A percentile compares a stretch with the other conserved stretches of the same genome.
These are phyloP conservation scores for Mus minutoides DNA, from an alignment of 2,797 vertebrate genomes.

Conservation along the genomic window DNA sequence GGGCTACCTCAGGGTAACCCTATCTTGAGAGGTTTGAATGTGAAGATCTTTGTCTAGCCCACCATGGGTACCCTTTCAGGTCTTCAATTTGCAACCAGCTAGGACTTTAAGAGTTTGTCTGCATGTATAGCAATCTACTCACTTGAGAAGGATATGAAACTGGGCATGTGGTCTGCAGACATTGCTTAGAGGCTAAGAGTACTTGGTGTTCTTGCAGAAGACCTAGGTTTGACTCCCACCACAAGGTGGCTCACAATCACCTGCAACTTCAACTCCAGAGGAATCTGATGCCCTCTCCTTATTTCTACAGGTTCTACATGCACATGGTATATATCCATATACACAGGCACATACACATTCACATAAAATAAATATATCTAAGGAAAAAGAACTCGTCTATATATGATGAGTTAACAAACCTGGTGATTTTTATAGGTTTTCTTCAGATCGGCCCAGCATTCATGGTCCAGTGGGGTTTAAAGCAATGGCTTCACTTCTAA, in stretches of 20 bases:
- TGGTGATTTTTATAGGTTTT: not conserved
- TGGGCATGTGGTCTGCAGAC: not conserved
- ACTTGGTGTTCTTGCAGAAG: not conserved
- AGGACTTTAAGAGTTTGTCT: not conserved
- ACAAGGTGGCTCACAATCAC: not conserved
- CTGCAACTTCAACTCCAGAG: not conserved
- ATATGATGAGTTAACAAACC: not conserved
- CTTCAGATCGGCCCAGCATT: not conserved
- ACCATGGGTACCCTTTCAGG: not conserved
- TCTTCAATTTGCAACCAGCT: not conserved
- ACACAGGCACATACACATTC: not conserved
- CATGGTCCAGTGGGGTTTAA: accelerated
- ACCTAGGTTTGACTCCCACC: not conserved
- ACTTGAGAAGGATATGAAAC: not conserved
- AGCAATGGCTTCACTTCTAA: not conserved
- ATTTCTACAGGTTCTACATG: not conserved
- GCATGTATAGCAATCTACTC: not conserved
- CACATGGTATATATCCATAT: not conserved
- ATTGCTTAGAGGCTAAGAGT: not conserved
- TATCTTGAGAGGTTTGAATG: not conserved
- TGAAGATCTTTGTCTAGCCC: not conserved
- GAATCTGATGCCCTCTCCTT: not conserved
- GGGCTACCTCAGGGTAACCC: not conserved
- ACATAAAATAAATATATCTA: not conserved
- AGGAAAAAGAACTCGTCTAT: not conserved